These are phyloP conservation scores for Spilogale gracilis DNA, from an alignment of 2,113 vertebrate species.

Conservation along the genomic window DNA sequence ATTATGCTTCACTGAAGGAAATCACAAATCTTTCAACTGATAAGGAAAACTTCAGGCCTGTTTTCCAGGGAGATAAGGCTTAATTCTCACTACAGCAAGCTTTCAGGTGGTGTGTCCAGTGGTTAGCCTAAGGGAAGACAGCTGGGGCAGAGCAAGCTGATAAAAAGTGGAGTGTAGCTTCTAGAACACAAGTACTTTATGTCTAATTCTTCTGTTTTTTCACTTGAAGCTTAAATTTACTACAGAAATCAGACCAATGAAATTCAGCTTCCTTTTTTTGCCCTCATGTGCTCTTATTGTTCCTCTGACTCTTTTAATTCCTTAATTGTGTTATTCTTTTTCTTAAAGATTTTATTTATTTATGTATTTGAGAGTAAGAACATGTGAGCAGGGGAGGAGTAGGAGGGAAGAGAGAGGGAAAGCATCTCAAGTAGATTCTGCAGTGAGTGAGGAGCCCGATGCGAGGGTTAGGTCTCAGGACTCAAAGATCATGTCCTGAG, in stretches of 20 bases:
- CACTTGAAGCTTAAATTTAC: neutral
- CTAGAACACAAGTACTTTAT: neutral
- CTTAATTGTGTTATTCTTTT: neutral
- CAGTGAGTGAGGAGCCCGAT: neutral
- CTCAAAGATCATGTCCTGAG: neutral
- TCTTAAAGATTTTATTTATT: neutral
- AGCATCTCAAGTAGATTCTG: neutral
- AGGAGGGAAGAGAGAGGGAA: neutral
- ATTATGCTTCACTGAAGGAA: slow-evolving; percentile 14
- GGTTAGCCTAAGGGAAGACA: neutral
- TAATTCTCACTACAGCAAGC: neutral
- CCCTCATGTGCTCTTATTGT: neutral
- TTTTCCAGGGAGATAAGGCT: neutral
- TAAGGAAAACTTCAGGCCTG: neutral
- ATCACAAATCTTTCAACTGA: slow-evolving; percentile 2
- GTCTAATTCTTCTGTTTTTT: neutral
- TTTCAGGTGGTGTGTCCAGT: neutral
- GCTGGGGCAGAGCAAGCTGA: neutral
- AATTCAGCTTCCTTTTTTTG: neutral
- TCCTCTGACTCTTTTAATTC: neutral
- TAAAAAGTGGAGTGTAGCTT: neutral
- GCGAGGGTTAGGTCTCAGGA: neutral
- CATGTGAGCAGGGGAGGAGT: neutral
- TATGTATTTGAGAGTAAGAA: neutral
- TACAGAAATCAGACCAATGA: neutral